A percentile compares a stretch with the other conserved stretches of the same genome.
Evolutionary conservation across 2,113 vertebrate species (phyloP).

Genomic region (Vimba vimba): DNA sequence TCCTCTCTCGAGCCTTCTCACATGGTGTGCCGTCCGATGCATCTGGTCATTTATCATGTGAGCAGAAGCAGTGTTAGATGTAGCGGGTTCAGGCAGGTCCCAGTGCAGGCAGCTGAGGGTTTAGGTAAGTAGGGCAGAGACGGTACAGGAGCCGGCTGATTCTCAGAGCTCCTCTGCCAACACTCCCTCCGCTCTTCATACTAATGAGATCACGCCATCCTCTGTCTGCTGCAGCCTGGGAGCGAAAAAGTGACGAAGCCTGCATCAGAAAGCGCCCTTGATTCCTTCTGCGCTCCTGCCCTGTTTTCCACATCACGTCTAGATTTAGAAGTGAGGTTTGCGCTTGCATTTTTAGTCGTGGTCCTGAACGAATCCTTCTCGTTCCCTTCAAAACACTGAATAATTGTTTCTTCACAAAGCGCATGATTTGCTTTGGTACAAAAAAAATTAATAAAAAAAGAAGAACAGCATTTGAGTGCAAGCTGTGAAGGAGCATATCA

Average conservation of each 20-base stretch:
- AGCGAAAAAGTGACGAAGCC: slow-evolving; percentile 40
- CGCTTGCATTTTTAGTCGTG: background rate
- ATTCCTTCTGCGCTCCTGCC: slow-evolving; percentile 4
- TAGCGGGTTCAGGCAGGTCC: slow-evolving; percentile 47
- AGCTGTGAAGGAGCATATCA: background rate
- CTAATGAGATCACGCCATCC: slow-evolving; percentile 53
- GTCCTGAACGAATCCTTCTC: background rate
- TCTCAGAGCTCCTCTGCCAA: slow-evolving; percentile 27
- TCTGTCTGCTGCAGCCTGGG: slow-evolving; percentile 49
- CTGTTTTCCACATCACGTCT: slow-evolving; percentile 20
- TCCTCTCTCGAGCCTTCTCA: background rate
- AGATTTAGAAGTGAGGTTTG: slow-evolving; percentile 29
- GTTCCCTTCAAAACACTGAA: background rate
- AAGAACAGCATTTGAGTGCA: no score
- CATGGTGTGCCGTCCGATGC: slow-evolving; percentile 33
- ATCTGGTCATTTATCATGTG: slow-evolving; percentile 57
- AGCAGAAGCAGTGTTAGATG: slow-evolving; percentile 41
- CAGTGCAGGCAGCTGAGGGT: slow-evolving; percentile 20
- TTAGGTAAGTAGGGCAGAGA: slow-evolving; percentile 52
- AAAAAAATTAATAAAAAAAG: no score
- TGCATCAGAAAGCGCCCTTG: slow-evolving; percentile 31
- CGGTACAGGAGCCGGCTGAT: slow-evolving; percentile 8
- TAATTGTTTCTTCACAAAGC: background rate
- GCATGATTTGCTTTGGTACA: no score
- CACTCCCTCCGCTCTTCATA: slow-evolving; percentile 47